Conservation (phyloP, 2,113 vertebrate genomes). For the Nannospalax galili region DNA sequence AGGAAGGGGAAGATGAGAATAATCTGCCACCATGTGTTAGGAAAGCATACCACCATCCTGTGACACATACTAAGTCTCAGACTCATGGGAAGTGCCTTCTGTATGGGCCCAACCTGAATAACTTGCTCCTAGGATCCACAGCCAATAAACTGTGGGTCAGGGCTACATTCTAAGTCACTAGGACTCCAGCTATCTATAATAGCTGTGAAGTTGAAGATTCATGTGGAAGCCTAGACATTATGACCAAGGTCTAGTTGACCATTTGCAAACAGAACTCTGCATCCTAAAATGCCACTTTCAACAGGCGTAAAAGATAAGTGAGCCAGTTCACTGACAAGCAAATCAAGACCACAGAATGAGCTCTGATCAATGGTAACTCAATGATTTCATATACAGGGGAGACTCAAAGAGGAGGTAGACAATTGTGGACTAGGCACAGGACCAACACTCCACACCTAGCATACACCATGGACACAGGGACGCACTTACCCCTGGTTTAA, state of each 20-base stretch:
- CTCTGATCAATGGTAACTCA: background rate
- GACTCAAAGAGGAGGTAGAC: background rate
- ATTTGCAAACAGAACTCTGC: background rate
- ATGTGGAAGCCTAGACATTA: background rate
- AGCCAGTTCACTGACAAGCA: constrained; percentile 20
- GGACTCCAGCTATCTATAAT: background rate
- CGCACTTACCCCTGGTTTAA: constrained; percentile 94
- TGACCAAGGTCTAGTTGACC: background rate
- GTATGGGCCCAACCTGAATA: background rate
- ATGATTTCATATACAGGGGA: constrained; percentile 11
- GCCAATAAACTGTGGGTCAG: background rate
- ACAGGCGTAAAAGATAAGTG: background rate
- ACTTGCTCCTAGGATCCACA: background rate
- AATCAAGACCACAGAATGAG: constrained; percentile 30
- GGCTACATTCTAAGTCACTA: background rate
- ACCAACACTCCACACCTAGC: background rate
- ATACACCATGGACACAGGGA: background rate
- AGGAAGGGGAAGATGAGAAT: background rate
- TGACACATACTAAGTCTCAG: constrained; percentile 2
- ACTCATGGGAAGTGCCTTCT: background rate
- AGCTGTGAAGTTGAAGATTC: background rate
- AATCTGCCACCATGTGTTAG: background rate
- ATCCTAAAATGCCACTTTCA: constrained; percentile 50
- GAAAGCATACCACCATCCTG: constrained; percentile 7
- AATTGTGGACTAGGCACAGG: background rate